phyloP scores from a whole-genome alignment of 2,113 vertebrate genomes.

The Embiotoca jacksoni region DNA sequence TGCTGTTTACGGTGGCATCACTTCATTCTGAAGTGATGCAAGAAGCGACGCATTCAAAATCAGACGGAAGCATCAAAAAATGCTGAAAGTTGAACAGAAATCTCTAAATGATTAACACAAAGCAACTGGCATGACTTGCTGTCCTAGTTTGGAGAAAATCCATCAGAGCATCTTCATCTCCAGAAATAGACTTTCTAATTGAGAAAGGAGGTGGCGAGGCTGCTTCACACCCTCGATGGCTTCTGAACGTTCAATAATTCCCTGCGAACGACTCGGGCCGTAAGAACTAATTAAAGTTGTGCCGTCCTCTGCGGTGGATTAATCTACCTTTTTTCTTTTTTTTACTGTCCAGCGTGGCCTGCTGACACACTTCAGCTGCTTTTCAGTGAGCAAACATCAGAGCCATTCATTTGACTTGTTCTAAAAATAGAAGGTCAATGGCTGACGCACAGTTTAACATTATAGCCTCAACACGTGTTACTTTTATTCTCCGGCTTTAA shows the following conservation, averaged over 20 bases:
- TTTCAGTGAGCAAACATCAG: background rate
- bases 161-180: constrained; percentile 39
- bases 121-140: constrained; percentile 50
- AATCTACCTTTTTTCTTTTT: background rate
- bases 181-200: constrained; percentile 63
- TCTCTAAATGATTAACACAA: constrained; percentile 47
- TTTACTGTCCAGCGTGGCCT: background rate
- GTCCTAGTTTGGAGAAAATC: constrained; percentile 63
- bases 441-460: background rate
- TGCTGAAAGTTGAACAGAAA: constrained; percentile 9
- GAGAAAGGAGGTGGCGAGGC: constrained; percentile 34
- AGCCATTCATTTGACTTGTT: background rate
- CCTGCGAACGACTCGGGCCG: background rate
- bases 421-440: background rate
- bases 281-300: constrained; percentile 25
- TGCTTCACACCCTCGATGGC: constrained; percentile 22
- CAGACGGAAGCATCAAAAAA: constrained; percentile 15
- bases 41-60: constrained; percentile 16
- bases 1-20: background rate
- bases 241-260: constrained; percentile 26
- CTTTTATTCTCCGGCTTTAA: background rate
- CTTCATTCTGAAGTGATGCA: background rate
- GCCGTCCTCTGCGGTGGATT: background rate
- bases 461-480: background rate
- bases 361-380: constrained; percentile 10